Evolutionary conservation across 2,888 invertebrate species (phyloP).

Genomic region (Augochlorella aurata): DNA sequence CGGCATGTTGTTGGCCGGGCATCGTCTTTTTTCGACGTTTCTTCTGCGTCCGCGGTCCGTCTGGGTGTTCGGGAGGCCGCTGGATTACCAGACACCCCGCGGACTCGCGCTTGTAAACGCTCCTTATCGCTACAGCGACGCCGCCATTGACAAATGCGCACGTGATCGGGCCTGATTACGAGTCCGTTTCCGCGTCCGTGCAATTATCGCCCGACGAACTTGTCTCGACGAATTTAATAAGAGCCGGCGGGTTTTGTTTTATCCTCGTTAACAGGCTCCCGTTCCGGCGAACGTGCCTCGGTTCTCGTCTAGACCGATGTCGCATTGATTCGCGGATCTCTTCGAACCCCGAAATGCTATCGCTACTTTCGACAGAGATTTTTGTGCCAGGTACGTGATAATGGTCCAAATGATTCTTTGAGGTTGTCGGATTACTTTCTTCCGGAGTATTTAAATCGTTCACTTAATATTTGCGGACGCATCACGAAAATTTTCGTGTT

Average conservation of each 20-base stretch:
- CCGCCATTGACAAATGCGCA: conserved; percentile 38
- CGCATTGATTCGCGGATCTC: background rate
- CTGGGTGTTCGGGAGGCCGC: conserved; percentile 13
- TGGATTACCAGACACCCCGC: conserved; percentile 47
- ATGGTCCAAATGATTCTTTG: too few species aligned
- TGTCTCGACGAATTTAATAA: background rate
- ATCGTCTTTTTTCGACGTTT: conserved; percentile 44
- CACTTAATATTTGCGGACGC: too few species aligned
- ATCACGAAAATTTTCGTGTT: too few species aligned
- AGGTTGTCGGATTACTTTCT: too few species aligned
- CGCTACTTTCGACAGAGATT: background rate
- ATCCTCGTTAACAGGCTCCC: background rate
- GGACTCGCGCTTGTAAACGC: conserved; percentile 49
- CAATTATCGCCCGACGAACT: conserved; percentile 1
- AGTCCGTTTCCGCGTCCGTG: conserved; percentile 34
- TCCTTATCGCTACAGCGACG: conserved; percentile 38
- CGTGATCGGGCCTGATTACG: conserved; percentile 25
- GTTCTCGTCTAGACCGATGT: background rate
- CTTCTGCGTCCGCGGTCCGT: conserved; percentile 16
- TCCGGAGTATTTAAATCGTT: too few species aligned
- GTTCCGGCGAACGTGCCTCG: background rate
- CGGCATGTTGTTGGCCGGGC: conserved; percentile 12
- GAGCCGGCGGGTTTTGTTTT: background rate
- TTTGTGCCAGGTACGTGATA: background rate
- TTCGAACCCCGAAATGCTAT: background rate